Conservation (phyloP, 2,797 vertebrate species). For the Graptemys geographica region DNA sequence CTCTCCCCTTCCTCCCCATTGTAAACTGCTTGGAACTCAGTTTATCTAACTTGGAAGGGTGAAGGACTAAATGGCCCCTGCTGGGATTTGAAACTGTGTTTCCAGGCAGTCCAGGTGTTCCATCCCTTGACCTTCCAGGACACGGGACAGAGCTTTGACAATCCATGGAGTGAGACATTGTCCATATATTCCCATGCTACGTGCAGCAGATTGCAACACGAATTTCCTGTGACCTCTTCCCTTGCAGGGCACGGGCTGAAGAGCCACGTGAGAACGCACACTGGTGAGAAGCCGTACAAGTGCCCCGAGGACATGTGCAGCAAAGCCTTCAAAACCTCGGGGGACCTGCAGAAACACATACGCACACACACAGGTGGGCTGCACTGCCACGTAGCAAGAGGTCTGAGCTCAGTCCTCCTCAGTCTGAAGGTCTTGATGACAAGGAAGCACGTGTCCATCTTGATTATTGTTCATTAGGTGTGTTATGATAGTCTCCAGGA, state of each 20-base stretch:
- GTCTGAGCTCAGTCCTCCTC: not conserved
- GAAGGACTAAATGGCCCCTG: not conserved
- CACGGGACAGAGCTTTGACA: not conserved
- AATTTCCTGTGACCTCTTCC: not conserved
- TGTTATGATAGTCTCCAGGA: not conserved
- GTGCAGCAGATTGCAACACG: not conserved
- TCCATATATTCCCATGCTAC: not conserved
- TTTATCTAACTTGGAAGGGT: not conserved
- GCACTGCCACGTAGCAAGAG: not conserved
- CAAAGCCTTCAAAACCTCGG: slow-evolving; percentile 89
- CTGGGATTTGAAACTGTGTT: not conserved
- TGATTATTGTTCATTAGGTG: not conserved
- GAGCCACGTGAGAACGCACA: slow-evolving; percentile 85
- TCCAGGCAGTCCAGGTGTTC: not conserved
- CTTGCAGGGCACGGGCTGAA: slow-evolving; percentile 84
- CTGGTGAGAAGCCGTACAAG: slow-evolving; percentile 87
- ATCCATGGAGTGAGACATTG: not conserved
- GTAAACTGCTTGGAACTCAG: not conserved
- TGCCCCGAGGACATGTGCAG: slow-evolving; percentile 87
- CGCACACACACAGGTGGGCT: slow-evolving; percentile 86
- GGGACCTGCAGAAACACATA: slow-evolving; percentile 88
- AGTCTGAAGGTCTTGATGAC: not conserved
- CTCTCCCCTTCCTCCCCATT: accelerated
- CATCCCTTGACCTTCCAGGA: not conserved
- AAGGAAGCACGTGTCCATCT: not conserved